Conservation (phyloP, 2,797 vertebrate genomes). For the Austrolebias charrua region DNA sequence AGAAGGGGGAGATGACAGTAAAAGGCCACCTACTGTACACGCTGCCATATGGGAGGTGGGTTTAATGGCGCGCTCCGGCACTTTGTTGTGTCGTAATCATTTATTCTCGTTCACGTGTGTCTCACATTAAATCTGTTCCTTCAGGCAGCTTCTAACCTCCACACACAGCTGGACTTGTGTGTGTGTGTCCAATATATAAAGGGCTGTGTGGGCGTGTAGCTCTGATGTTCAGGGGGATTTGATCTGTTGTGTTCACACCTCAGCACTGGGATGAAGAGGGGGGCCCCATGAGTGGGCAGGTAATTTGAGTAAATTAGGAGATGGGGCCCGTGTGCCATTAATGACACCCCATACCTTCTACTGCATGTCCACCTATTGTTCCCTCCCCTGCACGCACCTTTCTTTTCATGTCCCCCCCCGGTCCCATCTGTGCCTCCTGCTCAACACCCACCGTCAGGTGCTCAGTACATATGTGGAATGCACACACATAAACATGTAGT, state of each 20-base stretch:
- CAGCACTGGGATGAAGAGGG: constrained; percentile 47
- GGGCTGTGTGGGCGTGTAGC: constrained; percentile 62
- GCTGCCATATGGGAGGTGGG: constrained; percentile 75
- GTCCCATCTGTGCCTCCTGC: constrained; percentile 64
- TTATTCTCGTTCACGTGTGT: neutral
- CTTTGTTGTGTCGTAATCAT: too few species aligned
- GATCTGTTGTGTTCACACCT: constrained; percentile 77
- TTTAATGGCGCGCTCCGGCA: neutral
- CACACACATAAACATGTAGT: constrained; percentile 36
- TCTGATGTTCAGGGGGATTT: constrained; percentile 77
- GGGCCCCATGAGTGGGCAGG: constrained; percentile 63
- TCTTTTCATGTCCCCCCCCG: constrained; percentile 54
- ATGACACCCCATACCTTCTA: constrained; percentile 63
- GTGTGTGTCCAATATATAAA: constrained; percentile 11
- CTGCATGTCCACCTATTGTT: constrained; percentile 70
- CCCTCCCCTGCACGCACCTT: constrained; percentile 59
- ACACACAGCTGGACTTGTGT: neutral
- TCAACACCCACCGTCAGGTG: constrained; percentile 46
- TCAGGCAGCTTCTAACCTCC: constrained; percentile 6
- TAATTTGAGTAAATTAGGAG: constrained; percentile 82
- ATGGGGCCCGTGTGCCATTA: constrained; percentile 72
- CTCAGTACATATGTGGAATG: constrained; percentile 48
- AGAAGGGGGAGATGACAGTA: constrained; percentile 51
- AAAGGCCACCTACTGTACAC: constrained; percentile 52
- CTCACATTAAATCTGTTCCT: constrained; percentile 7